Conservation (phyloP, 2,797 vertebrate species). For the Remorina albescens region DNA sequence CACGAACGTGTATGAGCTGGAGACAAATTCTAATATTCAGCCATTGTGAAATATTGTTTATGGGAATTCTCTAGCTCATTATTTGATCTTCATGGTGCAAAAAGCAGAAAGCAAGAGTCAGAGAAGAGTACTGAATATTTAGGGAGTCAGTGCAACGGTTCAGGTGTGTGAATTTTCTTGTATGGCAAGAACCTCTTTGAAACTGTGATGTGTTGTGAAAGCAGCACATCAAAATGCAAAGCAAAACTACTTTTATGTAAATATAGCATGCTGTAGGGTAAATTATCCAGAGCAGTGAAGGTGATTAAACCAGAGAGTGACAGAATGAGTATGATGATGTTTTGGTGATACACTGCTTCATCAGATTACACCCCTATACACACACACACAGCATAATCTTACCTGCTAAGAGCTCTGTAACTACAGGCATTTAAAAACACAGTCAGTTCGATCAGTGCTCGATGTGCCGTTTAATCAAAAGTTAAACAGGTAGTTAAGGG, state of each 20-base stretch:
- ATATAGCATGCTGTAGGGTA: conserved; percentile 57
- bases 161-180: conserved; percentile 55
- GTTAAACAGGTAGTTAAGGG: background rate
- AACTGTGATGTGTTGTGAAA: too few relatives aligned
- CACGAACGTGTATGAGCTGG: conserved; percentile 19
- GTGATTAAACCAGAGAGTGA: conserved; percentile 67
- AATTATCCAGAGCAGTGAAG: conserved; percentile 65
- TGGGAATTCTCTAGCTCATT: conserved; percentile 46
- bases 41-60: conserved; percentile 37
- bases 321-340: conserved; percentile 43
- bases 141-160: conserved; percentile 33
- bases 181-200: conserved; percentile 31
- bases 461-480: conserved; percentile 10
- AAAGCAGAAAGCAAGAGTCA: conserved; percentile 30
- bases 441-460: background rate
- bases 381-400: conserved; percentile 36
- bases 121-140: conserved; percentile 54
- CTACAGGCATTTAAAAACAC: too few relatives aligned
- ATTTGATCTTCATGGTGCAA: conserved; percentile 48
- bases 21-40: conserved; percentile 32
- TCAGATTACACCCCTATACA: conserved; percentile 37
- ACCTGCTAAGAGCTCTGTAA: background rate
- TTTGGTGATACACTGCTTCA: conserved; percentile 43
- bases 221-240: conserved; percentile 64
- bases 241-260: conserved; percentile 74